These are phyloP conservation scores for Sepiola atlantica DNA, from an alignment of 2,888 invertebrate genomes.

Conservation along the genomic window DNA sequence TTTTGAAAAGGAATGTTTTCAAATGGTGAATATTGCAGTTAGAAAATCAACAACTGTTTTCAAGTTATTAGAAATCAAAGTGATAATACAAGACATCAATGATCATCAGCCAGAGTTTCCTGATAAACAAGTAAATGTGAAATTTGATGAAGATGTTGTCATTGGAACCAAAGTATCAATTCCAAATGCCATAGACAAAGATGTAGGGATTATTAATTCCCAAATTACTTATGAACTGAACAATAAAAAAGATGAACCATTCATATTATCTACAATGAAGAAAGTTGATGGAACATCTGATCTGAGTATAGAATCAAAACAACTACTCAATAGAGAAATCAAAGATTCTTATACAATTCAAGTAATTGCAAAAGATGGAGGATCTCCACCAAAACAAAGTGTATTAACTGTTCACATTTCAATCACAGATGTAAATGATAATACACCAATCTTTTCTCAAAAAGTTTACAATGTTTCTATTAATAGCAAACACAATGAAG, in stretches of 20 bases:
- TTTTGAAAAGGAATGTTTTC: background rate
- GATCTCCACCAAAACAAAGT: background rate
- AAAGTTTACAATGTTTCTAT: background rate
- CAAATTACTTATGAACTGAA: background rate
- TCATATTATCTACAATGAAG: background rate
- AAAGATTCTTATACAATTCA: constrained; percentile 16
- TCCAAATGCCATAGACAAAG: background rate
- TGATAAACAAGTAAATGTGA: background rate
- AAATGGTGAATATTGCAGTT: background rate
- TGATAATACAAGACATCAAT: background rate
- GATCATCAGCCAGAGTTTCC: constrained; percentile 15
- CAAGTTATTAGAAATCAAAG: background rate
- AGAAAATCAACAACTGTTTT: background rate
- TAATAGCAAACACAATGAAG: background rate
- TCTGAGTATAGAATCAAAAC: background rate
- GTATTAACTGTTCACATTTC: background rate
- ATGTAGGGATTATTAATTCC: background rate
- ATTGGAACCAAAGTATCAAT: background rate
- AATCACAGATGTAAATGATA: constrained; percentile 6
- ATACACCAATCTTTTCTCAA: background rate
- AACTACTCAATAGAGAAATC: background rate
- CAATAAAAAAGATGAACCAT: background rate
- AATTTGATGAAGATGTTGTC: background rate
- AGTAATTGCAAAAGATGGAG: background rate
- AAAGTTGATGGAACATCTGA: constrained; percentile 9